These are phyloP conservation scores for Emmelina monodactyla DNA, from an alignment of 2,888 invertebrate genomes.

Conservation along the genomic window DNA sequence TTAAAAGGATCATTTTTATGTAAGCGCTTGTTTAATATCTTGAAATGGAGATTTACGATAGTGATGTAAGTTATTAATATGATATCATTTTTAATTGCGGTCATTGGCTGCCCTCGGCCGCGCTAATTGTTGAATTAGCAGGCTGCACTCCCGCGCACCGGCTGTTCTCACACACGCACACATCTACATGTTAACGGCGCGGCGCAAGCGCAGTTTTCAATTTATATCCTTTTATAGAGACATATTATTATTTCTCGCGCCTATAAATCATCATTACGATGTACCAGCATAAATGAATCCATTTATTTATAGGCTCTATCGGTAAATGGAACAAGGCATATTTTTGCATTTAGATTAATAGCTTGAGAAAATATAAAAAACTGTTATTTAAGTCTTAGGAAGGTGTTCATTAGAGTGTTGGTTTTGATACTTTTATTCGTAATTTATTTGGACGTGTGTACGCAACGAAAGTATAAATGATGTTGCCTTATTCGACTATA, in stretches of 20 bases:
- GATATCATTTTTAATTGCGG: no score
- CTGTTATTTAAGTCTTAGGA: no score
- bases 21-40: background rate
- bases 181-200: conserved; percentile 20
- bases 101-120: background rate
- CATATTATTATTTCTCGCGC: conserved; percentile 19
- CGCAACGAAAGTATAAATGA: no score
- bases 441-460: no score
- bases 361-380: background rate
- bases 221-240: conserved; percentile 22
- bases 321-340: conserved; percentile 3
- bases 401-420: no score
- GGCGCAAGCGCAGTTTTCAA: conserved; percentile 19
- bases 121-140: conserved; percentile 20
- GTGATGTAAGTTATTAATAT: no score
- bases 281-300: conserved; percentile 8
- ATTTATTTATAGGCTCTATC: background rate
- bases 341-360: conserved; percentile 5
- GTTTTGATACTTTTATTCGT: no score
- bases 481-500: conserved; percentile 1
- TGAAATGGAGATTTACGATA: no score
- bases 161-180: background rate
- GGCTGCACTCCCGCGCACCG: conserved; percentile 14
- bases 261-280: conserved; percentile 24
- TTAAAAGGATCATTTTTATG: background rate